Evolutionary conservation across 2,797 vertebrate species (phyloP).

Genomic region (Trichosurus vulpecula): DNA sequence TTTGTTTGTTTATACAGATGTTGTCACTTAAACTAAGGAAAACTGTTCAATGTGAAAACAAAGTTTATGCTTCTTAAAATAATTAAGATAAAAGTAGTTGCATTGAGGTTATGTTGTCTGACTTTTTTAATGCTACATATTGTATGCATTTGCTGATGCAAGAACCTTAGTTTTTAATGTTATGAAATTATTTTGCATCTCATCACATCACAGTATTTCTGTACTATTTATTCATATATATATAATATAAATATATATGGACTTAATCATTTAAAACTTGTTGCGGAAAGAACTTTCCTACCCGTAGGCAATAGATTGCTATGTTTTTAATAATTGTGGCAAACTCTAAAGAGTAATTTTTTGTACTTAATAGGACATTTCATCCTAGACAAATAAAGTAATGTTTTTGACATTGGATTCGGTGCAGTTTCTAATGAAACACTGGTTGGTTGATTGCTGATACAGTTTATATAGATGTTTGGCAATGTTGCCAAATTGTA

Average conservation of each 20-base stretch:
- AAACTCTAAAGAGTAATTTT: conserved; percentile 90
- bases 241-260: conserved; percentile 79
- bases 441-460: conserved; percentile 62
- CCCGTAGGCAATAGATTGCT: conserved; percentile 87
- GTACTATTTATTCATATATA: conserved; percentile 90
- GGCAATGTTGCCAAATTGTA: conserved; percentile 70
- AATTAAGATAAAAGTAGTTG: conserved; percentile 81
- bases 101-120: conserved; percentile 88
- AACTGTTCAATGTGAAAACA: conserved; percentile 81
- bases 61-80: conserved; percentile 81
- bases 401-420: conserved; percentile 91
- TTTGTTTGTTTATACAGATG: conserved; percentile 80
- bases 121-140: conserved; percentile 88
- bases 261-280: conserved; percentile 83
- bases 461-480: conserved; percentile 59
- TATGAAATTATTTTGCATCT: conserved; percentile 86
- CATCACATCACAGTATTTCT: conserved; percentile 87
- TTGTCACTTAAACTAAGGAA: conserved; percentile 79
- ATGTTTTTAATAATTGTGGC: conserved; percentile 95
- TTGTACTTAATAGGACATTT: conserved; percentile 95
- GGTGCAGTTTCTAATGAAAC: conserved; percentile 87
- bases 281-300: conserved; percentile 86
- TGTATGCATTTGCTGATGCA: conserved; percentile 90
- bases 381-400: conserved; percentile 95
- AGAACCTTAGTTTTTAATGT: conserved; percentile 77